Evolutionary conservation across 2,113 vertebrate genomes (phyloP).

Genomic region (Rutilus rutilus): DNA sequence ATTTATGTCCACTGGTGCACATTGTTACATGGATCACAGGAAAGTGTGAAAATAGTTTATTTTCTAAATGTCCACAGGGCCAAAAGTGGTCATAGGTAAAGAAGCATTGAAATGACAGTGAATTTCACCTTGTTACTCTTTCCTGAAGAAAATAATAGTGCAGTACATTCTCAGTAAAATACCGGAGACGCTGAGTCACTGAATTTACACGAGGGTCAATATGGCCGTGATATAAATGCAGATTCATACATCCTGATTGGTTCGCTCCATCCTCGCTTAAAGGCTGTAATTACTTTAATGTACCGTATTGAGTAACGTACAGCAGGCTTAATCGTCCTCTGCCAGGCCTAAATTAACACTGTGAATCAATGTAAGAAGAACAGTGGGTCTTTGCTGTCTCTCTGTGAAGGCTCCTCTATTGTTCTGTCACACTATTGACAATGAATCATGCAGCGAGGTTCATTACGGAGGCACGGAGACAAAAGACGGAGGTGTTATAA

Average conservation of each 20-base stretch:
- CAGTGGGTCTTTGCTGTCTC: slow-evolving; percentile 41
- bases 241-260: slow-evolving; percentile 30
- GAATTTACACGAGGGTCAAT: slow-evolving; percentile 31
- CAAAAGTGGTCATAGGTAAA: neutral
- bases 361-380: slow-evolving; percentile 51
- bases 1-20: neutral
- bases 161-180: neutral
- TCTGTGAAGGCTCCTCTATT: slow-evolving; percentile 48
- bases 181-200: slow-evolving; percentile 3
- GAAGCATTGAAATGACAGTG: neutral
- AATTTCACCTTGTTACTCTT: slow-evolving; percentile 3
- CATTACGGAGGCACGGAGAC: slow-evolving; percentile 44
- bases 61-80: neutral
- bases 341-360: slow-evolving; percentile 53
- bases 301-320: slow-evolving; percentile 46
- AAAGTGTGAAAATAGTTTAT: neutral
- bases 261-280: slow-evolving; percentile 38
- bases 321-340: slow-evolving; percentile 44
- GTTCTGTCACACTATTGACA: slow-evolving; percentile 55
- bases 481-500: slow-evolving; percentile 49
- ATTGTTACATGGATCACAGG: neutral
- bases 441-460: slow-evolving; percentile 47
- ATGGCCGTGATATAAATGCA: slow-evolving; percentile 33
- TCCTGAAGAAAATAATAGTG: slow-evolving; percentile 20
- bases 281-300: slow-evolving; percentile 54